Evolutionary conservation across 2,797 vertebrate genomes (phyloP), one percentile per base, ranked within the genome.

Genomic region (Sternarchorhynchus goeldii): DNA sequence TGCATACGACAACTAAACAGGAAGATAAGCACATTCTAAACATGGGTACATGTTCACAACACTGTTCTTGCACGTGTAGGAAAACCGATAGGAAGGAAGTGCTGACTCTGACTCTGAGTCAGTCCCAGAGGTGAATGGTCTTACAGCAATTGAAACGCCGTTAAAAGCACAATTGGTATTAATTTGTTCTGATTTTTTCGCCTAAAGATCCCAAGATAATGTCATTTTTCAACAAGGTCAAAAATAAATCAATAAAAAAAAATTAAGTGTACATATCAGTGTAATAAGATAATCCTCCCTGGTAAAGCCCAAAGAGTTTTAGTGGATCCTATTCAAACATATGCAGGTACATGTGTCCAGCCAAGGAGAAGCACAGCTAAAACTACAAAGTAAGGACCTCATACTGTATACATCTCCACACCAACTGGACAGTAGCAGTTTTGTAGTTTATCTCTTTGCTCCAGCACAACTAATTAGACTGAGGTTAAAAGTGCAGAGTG

Each of bases 1-100:
- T 94, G 85, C n/a, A 68, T 20, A 34, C 77, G 50, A 31, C 29
- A 71, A 70, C 50, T 81, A 58, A 79, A 12, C 8, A 34, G 62
- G 6, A 77, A 12, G 39, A 10, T 73, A 57, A 17, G 16, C 34
- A 12, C 36, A 59, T 12, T 29, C 25, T 53, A 60, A 62, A 58
- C 36, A 78, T 5, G 14, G 25, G 25, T 25, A 25, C 25, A 25
- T 25, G 25, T 25, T 25, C 36, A 58, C 7, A 50, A 67, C 68
- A 66, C 34, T 53, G 18, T 31, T 73, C 73, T 53, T 66, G 12
- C 18, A 31, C 32, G 20, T 31, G 18, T 71, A 58, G n/a, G 5
- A 32, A 32, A 59, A 5, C 58, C 45, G 4, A 41, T 66, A 32
- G 29, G 20, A 8, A 0, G 31, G n/a, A 39, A 56, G 21, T 34